These are phyloP conservation scores for Drosophila mulleri DNA, from an alignment of 2,888 invertebrate genomes.

Conservation along the genomic window DNA sequence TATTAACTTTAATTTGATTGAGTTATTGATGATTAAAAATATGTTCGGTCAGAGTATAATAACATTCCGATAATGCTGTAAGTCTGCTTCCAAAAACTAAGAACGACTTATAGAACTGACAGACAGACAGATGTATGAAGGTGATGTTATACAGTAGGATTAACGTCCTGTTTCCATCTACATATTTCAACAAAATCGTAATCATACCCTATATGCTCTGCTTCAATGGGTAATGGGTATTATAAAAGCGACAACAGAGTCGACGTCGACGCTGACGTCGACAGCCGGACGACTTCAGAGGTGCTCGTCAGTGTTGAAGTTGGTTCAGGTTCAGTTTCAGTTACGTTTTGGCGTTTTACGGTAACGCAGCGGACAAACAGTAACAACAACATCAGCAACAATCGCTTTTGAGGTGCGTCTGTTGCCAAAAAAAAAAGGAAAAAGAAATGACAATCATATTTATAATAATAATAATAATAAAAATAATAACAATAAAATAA, in stretches of 20 bases:
- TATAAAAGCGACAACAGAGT: constrained; percentile 18
- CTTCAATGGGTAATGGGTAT: constrained; percentile 2
- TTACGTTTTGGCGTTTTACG: constrained; percentile 80
- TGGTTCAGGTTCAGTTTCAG: constrained; percentile 77
- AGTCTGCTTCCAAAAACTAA: not conserved
- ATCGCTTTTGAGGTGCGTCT: constrained; percentile 41
- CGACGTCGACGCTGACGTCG: constrained; percentile 18
- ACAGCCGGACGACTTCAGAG: constrained; percentile 57
- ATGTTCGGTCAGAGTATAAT: not conserved
- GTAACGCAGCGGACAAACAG: constrained; percentile 70
- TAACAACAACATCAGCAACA: not conserved
- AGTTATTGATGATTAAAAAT: not conserved
- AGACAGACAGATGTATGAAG: not conserved
- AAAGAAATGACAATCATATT: constrained; percentile 11
- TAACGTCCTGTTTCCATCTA: not conserved
- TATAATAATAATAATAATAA: constrained; percentile 15
- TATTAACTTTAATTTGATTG: too few species aligned
- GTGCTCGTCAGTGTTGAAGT: constrained; percentile 62
- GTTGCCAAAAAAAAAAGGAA: constrained; percentile 27
- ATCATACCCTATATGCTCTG: not conserved
- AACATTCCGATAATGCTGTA: not conserved
- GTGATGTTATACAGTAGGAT: not conserved
- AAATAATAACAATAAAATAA: constrained; percentile 17
- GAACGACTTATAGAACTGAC: not conserved
- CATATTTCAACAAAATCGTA: not conserved